Percentiles rank a stretch among this genome's conserved stretches.
These are phyloP conservation scores for Balaeniceps rex DNA, from an alignment of 2,113 vertebrate genomes.

Conservation along the genomic window DNA sequence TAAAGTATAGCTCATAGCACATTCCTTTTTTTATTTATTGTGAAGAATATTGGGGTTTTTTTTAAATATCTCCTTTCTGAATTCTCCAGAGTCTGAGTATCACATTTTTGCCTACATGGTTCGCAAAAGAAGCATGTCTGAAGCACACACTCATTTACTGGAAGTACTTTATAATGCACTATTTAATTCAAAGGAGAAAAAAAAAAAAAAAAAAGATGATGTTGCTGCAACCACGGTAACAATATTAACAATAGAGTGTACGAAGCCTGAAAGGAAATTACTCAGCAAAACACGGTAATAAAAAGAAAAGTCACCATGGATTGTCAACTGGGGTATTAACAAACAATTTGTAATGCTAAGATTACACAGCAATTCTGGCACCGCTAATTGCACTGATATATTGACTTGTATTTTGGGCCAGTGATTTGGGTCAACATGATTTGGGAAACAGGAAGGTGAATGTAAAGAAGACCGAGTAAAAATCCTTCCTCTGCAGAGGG, in stretches of 20 bases:
- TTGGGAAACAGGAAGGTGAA: neutral
- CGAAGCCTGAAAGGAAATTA: constrained; percentile 37
- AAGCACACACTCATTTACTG: neutral
- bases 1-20: neutral
- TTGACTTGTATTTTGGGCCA: neutral
- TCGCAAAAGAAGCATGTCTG: neutral
- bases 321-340: neutral
- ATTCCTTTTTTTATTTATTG: neutral
- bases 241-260: neutral
- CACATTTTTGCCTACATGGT: neutral
- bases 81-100: neutral
- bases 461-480: neutral
- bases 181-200: constrained; percentile 6
- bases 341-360: constrained; percentile 3
- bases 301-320: constrained; percentile 8
- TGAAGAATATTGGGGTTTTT: neutral
- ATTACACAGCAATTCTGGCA: neutral
- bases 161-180: neutral
- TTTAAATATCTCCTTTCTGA: neutral
- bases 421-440: neutral
- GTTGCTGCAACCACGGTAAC: neutral
- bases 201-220: neutral
- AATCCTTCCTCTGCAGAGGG: neutral
- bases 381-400: neutral
- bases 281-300: constrained; percentile 10